Evolutionary conservation across 2,888 invertebrate species (phyloP).

Genomic region (Argyra leucocephala): DNA sequence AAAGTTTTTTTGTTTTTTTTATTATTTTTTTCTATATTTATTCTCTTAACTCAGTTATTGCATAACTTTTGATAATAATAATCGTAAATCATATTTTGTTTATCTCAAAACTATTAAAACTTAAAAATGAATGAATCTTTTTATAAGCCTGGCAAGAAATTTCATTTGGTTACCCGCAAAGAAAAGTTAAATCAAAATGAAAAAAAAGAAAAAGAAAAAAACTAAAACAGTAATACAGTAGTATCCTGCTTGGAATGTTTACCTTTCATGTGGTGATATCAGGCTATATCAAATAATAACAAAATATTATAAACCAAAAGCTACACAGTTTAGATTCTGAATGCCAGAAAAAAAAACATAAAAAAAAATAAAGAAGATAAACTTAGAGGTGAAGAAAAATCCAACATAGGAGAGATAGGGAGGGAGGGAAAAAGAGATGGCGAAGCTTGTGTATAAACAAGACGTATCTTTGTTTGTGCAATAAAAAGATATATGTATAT

Average conservation of each 20-base stretch:
- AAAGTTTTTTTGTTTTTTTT: not conserved
- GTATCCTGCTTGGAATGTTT: not conserved
- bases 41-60: not conserved
- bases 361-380: too few relatives aligned
- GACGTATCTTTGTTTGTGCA: too few relatives aligned
- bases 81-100: conserved; percentile 6
- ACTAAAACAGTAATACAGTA: not conserved
- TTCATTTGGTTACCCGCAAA: not conserved
- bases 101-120: conserved; percentile 5
- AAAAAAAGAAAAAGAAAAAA: not conserved
- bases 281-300: not conserved
- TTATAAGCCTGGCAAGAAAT: not conserved
- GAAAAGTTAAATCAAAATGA: not conserved
- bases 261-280: not conserved
- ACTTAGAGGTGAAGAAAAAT: too few relatives aligned
- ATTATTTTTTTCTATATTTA: not conserved
- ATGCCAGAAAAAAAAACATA: too few relatives aligned
- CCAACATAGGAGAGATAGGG: too few relatives aligned
- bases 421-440: too few relatives aligned
- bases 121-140: not conserved
- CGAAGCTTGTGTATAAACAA: too few relatives aligned
- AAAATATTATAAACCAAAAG: too few relatives aligned
- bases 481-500: too few relatives aligned
- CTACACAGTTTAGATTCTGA: too few relatives aligned
- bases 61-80: conserved; percentile 1